phyloP scores from a whole-genome alignment of 2,797 vertebrate genomes.

The Coregonus sp. region DNA sequence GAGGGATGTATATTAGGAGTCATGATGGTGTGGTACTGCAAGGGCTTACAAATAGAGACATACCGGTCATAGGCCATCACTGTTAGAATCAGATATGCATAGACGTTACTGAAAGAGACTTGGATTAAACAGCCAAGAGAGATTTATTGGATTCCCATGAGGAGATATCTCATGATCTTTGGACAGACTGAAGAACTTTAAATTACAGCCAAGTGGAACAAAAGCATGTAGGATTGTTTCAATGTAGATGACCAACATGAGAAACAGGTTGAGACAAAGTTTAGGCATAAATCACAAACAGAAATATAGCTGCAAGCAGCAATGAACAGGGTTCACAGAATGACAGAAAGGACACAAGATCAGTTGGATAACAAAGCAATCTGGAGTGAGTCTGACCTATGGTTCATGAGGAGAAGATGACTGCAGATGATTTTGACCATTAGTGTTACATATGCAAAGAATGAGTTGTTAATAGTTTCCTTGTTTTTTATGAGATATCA shows the following conservation, averaged over 20 bases:
- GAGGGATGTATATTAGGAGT: conserved; percentile 44
- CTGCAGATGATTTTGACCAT: no score
- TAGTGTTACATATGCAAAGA: no score
- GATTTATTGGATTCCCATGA: conserved; percentile 32
- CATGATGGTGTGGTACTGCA: conserved; percentile 65
- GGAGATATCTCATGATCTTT: conserved; percentile 50
- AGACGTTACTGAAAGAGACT: conserved; percentile 55
- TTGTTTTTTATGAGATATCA: no score
- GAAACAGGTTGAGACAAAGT: conserved; percentile 37
- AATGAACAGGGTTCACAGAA: no score
- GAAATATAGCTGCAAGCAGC: no score
- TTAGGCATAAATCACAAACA: conserved; percentile 21
- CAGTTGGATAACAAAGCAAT: no score
- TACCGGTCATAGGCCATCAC: conserved; percentile 68
- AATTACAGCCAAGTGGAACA: conserved; percentile 58
- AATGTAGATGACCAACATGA: conserved; percentile 53
- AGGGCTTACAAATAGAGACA: conserved; percentile 64
- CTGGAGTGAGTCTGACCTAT: no score
- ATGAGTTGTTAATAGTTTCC: no score
- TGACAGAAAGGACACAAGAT: no score
- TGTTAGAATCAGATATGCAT: conserved; percentile 55
- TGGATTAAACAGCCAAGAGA: conserved; percentile 56
- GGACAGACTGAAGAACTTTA: conserved; percentile 55
- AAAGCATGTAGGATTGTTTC: conserved; percentile 52
- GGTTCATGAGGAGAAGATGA: no score